phyloP scores from a whole-genome alignment of 2,113 vertebrate genomes.

The Microtus richardsoni region DNA sequence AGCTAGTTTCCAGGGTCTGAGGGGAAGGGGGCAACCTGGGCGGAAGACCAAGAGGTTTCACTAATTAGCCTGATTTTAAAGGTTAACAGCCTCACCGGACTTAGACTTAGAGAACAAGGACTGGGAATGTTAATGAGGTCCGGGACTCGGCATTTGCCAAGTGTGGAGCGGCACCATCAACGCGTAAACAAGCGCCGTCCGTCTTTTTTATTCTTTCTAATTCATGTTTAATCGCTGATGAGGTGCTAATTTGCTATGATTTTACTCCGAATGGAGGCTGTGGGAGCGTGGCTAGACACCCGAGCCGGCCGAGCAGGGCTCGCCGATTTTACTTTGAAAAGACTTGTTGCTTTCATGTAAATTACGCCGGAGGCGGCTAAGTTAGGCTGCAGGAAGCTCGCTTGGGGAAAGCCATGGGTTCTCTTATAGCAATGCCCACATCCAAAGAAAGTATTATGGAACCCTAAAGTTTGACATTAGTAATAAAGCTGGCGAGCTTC shows the following conservation, averaged over 20 bases:
- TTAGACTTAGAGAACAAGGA: constrained; percentile 48
- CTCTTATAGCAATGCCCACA: neutral
- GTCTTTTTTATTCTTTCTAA: constrained; percentile 18
- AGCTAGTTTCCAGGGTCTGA: neutral
- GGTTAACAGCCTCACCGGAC: constrained; percentile 46
- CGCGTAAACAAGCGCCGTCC: neutral
- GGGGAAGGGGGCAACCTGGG: neutral
- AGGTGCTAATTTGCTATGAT: neutral
- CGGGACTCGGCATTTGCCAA: constrained; percentile 10
- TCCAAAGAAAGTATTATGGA: neutral
- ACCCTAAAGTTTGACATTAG: constrained; percentile 45
- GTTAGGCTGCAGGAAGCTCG: neutral
- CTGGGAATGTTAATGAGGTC: constrained; percentile 44
- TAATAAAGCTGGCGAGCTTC: neutral
- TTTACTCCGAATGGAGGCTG: constrained; percentile 56
- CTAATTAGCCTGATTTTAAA: constrained; percentile 57
- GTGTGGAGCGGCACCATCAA: neutral
- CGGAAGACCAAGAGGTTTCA: neutral
- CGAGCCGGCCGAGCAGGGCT: neutral
- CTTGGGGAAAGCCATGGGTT: neutral
- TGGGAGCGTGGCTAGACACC: neutral
- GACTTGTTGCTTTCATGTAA: constrained; percentile 78
- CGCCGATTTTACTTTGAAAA: constrained; percentile 51
- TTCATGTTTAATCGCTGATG: constrained; percentile 45
- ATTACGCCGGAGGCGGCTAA: neutral